Conservation (phyloP, 2,888 invertebrate genomes). For the Eupithecia pulchellata region DNA sequence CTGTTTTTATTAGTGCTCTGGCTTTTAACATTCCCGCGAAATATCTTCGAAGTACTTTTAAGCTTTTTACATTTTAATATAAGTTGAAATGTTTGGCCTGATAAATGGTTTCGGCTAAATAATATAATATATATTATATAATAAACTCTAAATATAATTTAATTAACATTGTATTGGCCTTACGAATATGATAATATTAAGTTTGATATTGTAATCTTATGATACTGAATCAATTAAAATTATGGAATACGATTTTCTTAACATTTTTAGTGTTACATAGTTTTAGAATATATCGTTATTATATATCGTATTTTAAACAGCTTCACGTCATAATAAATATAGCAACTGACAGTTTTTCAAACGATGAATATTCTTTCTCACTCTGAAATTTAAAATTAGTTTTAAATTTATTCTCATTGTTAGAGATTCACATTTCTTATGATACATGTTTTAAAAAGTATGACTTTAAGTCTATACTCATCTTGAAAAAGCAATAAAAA, state of each 20-base stretch:
- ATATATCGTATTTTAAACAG: slow-evolving; percentile 20
- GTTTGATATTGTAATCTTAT: slow-evolving; percentile 48
- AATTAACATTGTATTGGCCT: slow-evolving; percentile 36
- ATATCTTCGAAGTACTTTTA: slow-evolving; percentile 28
- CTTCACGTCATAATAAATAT: slow-evolving; percentile 17
- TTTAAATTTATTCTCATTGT: not conserved
- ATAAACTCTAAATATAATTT: slow-evolving; percentile 28
- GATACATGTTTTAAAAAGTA: slow-evolving; percentile 24
- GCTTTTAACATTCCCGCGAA: slow-evolving; percentile 26
- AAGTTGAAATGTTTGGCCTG: slow-evolving; percentile 21
- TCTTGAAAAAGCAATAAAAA: slow-evolving; percentile 23
- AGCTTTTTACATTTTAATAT: slow-evolving; percentile 31
- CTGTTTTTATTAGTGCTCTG: slow-evolving; percentile 29
- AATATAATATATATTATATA: too few relatives aligned
- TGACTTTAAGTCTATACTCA: slow-evolving; percentile 22
- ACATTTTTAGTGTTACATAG: slow-evolving; percentile 41
- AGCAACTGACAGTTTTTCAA: slow-evolving; percentile 1
- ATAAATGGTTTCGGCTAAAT: slow-evolving; percentile 12
- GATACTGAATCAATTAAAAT: slow-evolving; percentile 55
- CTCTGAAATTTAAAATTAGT: not conserved
- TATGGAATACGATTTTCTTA: slow-evolving; percentile 49
- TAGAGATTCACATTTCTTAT: slow-evolving; percentile 15
- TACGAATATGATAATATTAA: slow-evolving; percentile 33
- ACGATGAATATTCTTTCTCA: not conserved
- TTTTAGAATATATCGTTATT: slow-evolving; percentile 24